phyloP scores from a whole-genome alignment of 2,797 vertebrate genomes.

The Chelon labrosus region DNA sequence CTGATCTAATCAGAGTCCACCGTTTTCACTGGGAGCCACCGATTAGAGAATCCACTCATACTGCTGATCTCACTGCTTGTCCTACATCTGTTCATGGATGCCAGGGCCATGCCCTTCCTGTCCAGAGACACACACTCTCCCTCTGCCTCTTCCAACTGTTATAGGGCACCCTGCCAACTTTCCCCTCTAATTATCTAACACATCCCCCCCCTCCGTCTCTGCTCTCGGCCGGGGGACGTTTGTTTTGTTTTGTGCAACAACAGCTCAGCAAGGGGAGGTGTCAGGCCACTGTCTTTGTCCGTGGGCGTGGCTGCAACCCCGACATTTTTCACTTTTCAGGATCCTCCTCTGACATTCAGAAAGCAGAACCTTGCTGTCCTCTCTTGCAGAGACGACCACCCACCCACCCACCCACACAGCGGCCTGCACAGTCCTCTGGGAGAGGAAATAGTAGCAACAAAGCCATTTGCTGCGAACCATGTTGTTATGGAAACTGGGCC shows the following conservation, averaged over 20 bases:
- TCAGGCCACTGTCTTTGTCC: neutral
- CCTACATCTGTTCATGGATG: constrained; percentile 67
- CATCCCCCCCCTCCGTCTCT: constrained; percentile 3
- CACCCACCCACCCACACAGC: constrained; percentile 14
- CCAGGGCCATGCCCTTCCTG: constrained; percentile 66
- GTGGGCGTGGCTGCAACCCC: constrained; percentile 38
- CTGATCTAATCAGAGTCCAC: neutral
- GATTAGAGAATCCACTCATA: constrained; percentile 25
- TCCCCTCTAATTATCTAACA: constrained; percentile 55
- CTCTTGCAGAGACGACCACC: constrained; percentile 35
- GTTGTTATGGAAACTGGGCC: constrained; percentile 85
- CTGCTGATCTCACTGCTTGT: constrained; percentile 56
- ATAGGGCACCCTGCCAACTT: constrained; percentile 62
- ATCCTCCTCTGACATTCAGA: constrained; percentile 36
- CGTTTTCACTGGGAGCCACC: constrained; percentile 17
- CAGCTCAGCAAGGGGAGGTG: constrained; percentile 1
- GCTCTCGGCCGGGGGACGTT: neutral
- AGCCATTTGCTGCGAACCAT: constrained; percentile 59
- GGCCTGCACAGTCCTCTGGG: constrained; percentile 26
- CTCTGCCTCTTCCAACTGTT: constrained; percentile 57
- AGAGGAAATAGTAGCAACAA: constrained; percentile 58
- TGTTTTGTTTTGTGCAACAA: constrained; percentile 18
- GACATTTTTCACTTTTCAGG: constrained; percentile 25
- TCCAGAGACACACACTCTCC: constrained; percentile 43
- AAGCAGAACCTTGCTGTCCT: constrained; percentile 10